Percentiles rank a stretch among this genome's conserved stretches.
Conservation (phyloP, 2,888 invertebrate genomes). For the Augochlorella aurata region DNA sequence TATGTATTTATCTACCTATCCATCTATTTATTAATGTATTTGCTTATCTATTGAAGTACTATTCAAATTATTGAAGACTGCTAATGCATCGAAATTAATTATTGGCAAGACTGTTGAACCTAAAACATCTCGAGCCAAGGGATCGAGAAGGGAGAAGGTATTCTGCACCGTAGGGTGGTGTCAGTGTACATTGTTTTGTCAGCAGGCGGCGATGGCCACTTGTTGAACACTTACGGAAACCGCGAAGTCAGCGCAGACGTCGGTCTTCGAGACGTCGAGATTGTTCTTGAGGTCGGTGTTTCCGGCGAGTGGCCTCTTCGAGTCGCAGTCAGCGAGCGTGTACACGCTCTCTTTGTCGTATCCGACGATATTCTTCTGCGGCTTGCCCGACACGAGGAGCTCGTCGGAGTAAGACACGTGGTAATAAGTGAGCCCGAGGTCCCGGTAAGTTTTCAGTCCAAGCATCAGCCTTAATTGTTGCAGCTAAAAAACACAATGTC, state of each 20-base stretch:
- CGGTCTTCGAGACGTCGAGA: slow-evolving; percentile 82
- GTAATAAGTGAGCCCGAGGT: slow-evolving; percentile 85
- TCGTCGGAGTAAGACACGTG: slow-evolving; percentile 85
- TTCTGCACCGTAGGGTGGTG: too few species aligned
- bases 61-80: too few species aligned
- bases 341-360: slow-evolving; percentile 85
- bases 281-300: slow-evolving; percentile 83
- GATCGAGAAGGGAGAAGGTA: too few species aligned
- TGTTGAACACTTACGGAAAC: slow-evolving; percentile 83
- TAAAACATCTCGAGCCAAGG: too few species aligned
- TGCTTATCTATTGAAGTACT: too few species aligned
- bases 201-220: slow-evolving; percentile 19
- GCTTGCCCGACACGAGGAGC: slow-evolving; percentile 84
- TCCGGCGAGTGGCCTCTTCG: slow-evolving; percentile 85
- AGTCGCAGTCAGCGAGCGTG: slow-evolving; percentile 85
- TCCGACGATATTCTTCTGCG: slow-evolving; percentile 85
- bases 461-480: slow-evolving; percentile 77
- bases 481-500: slow-evolving; percentile 70
- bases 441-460: slow-evolving; percentile 81
- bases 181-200: neutral
- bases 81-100: too few species aligned
- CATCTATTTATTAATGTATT: too few species aligned
- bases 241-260: slow-evolving; percentile 88
- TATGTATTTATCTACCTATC: too few species aligned
- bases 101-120: too few species aligned